These are phyloP conservation scores for Huso huso DNA, from an alignment of 2,797 vertebrate species.

Conservation along the genomic window DNA sequence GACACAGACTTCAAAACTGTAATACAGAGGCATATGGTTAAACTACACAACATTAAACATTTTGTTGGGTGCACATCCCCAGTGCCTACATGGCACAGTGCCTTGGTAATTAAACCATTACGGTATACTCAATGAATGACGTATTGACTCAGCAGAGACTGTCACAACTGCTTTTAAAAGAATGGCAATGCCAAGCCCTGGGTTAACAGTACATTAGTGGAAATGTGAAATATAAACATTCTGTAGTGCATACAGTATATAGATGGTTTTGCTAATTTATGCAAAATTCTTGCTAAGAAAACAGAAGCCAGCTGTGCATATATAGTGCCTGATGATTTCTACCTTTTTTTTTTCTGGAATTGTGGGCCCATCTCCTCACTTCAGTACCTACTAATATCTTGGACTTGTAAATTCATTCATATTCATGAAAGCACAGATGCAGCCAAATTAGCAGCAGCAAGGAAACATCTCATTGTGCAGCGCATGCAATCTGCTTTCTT, in stretches of 20 bases:
- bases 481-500: slow-evolving; percentile 89
- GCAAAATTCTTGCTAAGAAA: slow-evolving; percentile 44
- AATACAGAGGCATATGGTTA: slow-evolving; percentile 80
- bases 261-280: slow-evolving; percentile 44
- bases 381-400: slow-evolving; percentile 89
- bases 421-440: slow-evolving; percentile 95
- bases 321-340: slow-evolving; percentile 48
- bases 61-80: slow-evolving; percentile 74
- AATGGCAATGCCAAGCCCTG: slow-evolving; percentile 29
- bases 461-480: slow-evolving; percentile 84
- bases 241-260: too few relatives aligned
- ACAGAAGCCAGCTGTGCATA: slow-evolving; percentile 49
- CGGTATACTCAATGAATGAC: slow-evolving; percentile 47
- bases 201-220: background rate
- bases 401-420: slow-evolving; percentile 93
- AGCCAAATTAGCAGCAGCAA: slow-evolving; percentile 87
- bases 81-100: slow-evolving; percentile 66
- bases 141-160: slow-evolving; percentile 39
- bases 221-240: too few relatives aligned
- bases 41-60: slow-evolving; percentile 76
- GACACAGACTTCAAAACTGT: slow-evolving; percentile 64
- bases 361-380: slow-evolving; percentile 62
- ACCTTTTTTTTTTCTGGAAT: slow-evolving; percentile 70
- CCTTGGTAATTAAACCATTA: slow-evolving; percentile 83
- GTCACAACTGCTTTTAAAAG: slow-evolving; percentile 24